Evolutionary conservation across 64 coral and sea anemone genomes (phyloP), one percentile per base, ranked within the genome.

Genomic region (Cladopsammia gracilis): DNA sequence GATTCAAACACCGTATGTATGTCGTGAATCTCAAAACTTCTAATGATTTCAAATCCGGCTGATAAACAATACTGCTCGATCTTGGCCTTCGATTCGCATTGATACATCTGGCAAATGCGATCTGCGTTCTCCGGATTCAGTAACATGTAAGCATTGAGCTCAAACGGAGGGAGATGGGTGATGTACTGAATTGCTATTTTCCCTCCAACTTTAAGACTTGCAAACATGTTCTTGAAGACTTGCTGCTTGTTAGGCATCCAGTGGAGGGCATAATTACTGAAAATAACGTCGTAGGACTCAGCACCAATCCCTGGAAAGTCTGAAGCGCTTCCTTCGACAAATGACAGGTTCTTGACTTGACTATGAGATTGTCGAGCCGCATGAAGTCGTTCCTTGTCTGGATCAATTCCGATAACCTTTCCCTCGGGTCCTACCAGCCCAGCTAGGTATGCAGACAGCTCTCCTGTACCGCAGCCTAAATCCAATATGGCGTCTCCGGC

Each of bases 221-320:
- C 16, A 66, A 64, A 87, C 57, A 71, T 53, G 4, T 67, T 66
- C 48, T 25, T 87, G 20, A 70, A 87, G 25, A 52, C 66, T 10
- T 87, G 8, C 6, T 48, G n/a, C 51, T 72, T 72, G 64, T 71
- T 24, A 52, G 84, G 62, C 12, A 87, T 87, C 84, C 66, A 87
- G 68, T 87, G 84, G 1, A 87, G 64, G 18, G 24, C 84, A 87
- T 70, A 51, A 26, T 87, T 87, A 14, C 65, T 72, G 47, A 87
- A 87, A 43, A 87, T 66, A 20, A 54, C 16, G 68, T 87, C 65
- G 64, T 20, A 87, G 6, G 23, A 71, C 43, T 71, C 61, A 18
- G 11, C 7, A 11, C 42, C 65, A 61, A 87, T 71, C 25, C n/a
- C 64, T n/a, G 85, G 45, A 4, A 87, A 73, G 19, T 58, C 53